Base-by-base conservation (phyloP, 1,140 invertebrate species). In the Conopomorpha cramerella region DNA sequence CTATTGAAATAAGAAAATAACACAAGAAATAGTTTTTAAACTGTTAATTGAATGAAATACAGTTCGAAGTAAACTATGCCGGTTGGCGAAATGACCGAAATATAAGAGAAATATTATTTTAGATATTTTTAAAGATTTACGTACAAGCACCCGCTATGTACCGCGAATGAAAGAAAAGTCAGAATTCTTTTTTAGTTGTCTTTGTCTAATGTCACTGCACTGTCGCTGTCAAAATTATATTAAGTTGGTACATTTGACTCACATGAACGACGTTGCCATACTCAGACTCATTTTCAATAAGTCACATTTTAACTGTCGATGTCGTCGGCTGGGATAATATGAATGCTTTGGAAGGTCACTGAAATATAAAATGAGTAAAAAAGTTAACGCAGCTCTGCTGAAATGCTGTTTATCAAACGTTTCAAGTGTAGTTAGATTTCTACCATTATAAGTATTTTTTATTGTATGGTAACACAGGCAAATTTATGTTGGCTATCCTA, bases 151-250 rank as follows among this genome's bases (percentile, higher is more conserved):
- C 52, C 62, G 56, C 61, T 53, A 41, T 42, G 36, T 50, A 34
- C 43, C 47, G 57, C 57, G 56, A 68, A 57, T 56, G 51, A 68
- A 64, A 66, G 53, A 55, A 60, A 59, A 55, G 42, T 59, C 19
- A 36, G 30, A 40, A 35, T 26, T 14, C 16, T 17, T 27, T 14
- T 2, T 2, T 2, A 2, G 15, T 35, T 35, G 16, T 35, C 23
- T 25, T 23, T 16, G 34, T 2, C 26, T 19, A 14, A 34, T 34
- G 32, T 23, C 32, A 14, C 25, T 34, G 16, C 10, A 28, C 8
- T 27, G 14, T 2, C 0, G 13, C 26, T 27, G 25, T 23, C 14
- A 35, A 23, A 25, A 11, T 34, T 7, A 23, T 6, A 23, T 23
- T 10, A 23, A 23, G 4, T 4, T 23, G 4, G 19, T 23, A 4